A percentile compares a stretch with the other conserved stretches of the same genome.
Evolutionary conservation across 2,797 vertebrate genomes (phyloP).

Genomic region (Sebastes vulpes): DNA sequence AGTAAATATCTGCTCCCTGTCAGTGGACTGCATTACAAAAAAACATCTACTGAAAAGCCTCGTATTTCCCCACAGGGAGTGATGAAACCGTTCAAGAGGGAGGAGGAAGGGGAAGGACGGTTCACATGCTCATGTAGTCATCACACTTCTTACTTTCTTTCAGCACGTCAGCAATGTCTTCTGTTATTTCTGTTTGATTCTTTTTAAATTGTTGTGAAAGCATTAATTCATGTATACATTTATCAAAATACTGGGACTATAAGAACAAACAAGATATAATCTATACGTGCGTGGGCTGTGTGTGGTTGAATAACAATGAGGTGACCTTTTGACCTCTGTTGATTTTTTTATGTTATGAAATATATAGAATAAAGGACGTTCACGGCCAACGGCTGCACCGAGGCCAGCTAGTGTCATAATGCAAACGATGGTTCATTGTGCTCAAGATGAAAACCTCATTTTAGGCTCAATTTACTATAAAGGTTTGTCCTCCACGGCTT

Average conservation of each 20-base stretch:
- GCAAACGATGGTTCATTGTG: neutral
- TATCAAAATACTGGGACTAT: neutral
- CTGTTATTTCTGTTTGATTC: neutral
- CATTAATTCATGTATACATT: neutral
- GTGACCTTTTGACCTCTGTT: constrained; percentile 10
- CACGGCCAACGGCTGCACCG: neutral
- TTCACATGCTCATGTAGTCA: constrained; percentile 3
- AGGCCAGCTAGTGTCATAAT: neutral
- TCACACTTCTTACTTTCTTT: neutral
- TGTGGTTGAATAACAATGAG: neutral
- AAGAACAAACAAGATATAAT: neutral
- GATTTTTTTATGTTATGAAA: constrained; percentile 17
- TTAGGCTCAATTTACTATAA: neutral
- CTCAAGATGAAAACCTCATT: neutral
- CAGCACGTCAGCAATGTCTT: neutral
- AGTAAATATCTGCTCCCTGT: constrained; percentile 14
- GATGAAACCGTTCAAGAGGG: neutral
- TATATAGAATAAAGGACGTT: neutral
- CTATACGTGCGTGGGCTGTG: constrained; percentile 7
- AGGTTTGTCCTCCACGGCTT: neutral
- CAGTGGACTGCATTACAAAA: constrained; percentile 22
- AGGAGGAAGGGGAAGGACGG: neutral
- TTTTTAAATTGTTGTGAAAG: neutral
- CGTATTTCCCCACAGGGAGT: constrained; percentile 10
- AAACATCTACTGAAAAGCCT: constrained; percentile 9